Evolutionary conservation across 1,140 invertebrate species (phyloP).

Genomic region (Drosophila sulfurigaster): DNA sequence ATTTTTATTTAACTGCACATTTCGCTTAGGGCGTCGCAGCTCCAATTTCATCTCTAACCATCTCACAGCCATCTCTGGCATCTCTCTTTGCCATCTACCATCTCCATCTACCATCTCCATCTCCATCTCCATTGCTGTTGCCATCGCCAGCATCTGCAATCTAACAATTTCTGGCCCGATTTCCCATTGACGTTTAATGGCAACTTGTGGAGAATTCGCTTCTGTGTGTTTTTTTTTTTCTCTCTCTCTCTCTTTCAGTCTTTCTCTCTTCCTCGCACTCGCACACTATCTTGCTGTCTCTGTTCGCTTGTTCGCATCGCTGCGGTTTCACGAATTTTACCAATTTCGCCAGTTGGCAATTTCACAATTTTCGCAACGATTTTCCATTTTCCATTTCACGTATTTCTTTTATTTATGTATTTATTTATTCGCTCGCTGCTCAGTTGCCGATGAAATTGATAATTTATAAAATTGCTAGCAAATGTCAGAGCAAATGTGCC

Average conservation of each 20-base stretch:
- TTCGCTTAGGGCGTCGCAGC: slow-evolving; percentile 51
- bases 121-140: not conserved
- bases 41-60: slow-evolving; percentile 17
- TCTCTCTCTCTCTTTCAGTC: slow-evolving; percentile 8
- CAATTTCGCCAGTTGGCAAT: slow-evolving; percentile 72
- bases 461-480: slow-evolving; percentile 77
- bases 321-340: slow-evolving; percentile 61
- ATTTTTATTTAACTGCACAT: slow-evolving; percentile 83
- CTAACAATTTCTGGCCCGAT: slow-evolving; percentile 41
- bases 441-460: slow-evolving; percentile 69
- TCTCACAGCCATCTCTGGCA: not conserved
- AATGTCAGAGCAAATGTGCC: slow-evolving; percentile 56
- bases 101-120: not conserved
- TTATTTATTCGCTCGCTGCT: slow-evolving; percentile 55
- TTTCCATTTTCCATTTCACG: slow-evolving; percentile 37
- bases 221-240: not conserved
- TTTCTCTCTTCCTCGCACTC: slow-evolving; percentile 5
- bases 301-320: slow-evolving; percentile 57
- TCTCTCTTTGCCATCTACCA: not conserved
- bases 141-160: slow-evolving; percentile 11
- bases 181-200: slow-evolving; percentile 72
- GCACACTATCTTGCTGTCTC: slow-evolving; percentile 11
- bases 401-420: slow-evolving; percentile 61
- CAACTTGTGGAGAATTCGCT: slow-evolving; percentile 69
- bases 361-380: slow-evolving; percentile 49